Evolutionary conservation across 2,888 invertebrate species (phyloP).

Genomic region (Miltochrista miniata): DNA sequence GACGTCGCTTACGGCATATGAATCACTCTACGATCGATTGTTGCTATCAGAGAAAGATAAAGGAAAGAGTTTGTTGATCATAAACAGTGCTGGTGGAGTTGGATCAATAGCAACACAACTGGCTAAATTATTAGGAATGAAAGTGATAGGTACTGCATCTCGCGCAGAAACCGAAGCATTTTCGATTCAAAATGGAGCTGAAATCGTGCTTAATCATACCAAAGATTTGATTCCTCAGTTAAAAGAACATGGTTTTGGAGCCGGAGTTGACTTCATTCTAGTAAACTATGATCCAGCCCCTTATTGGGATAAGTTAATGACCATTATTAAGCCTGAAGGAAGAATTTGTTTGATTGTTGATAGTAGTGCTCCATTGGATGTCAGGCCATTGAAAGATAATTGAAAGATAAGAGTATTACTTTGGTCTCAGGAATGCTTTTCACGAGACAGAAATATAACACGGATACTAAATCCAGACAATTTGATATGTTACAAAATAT

Average conservation of each 20-base stretch:
- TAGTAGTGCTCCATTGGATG: constrained; percentile 61
- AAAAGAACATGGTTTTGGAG: constrained; percentile 52
- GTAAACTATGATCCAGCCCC: constrained; percentile 73
- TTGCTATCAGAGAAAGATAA: constrained; percentile 62
- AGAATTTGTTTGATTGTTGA: constrained; percentile 72
- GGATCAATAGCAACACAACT: constrained; percentile 71
- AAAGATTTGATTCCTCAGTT: constrained; percentile 61
- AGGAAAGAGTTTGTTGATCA: constrained; percentile 64
- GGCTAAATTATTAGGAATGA: constrained; percentile 62
- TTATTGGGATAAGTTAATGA: constrained; percentile 70
- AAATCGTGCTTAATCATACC: constrained; percentile 65
- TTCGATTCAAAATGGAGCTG: constrained; percentile 57
- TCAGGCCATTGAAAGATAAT: constrained; percentile 61
- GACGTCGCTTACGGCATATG: constrained; percentile 68
- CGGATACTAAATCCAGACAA: constrained; percentile 62
- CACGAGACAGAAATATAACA: constrained; percentile 67
- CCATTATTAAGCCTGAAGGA: constrained; percentile 68
- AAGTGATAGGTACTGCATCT: constrained; percentile 73
- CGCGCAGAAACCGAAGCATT: constrained; percentile 60
- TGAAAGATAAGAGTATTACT: constrained; percentile 71
- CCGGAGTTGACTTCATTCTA: constrained; percentile 67
- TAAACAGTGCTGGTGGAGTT: constrained; percentile 75
- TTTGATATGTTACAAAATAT: constrained; percentile 59
- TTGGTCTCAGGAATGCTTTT: constrained; percentile 67
- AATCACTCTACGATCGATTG: constrained; percentile 64